Evolutionary conservation across 2,797 vertebrate species (phyloP).

Genomic region (Luscinia luscinia): DNA sequence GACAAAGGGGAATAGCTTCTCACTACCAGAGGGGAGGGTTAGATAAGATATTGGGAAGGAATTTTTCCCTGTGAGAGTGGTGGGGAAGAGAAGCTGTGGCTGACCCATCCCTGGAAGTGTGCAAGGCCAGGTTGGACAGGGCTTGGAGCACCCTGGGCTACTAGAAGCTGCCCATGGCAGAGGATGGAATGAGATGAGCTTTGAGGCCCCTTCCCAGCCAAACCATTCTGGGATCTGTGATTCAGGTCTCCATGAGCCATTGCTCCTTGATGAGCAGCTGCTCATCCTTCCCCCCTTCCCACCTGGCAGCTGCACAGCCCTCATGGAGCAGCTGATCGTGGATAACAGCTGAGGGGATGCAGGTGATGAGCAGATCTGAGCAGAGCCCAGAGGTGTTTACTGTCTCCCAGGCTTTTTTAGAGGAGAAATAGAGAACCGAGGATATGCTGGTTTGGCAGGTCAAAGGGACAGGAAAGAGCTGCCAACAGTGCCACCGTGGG

Average conservation of each 20-base stretch:
- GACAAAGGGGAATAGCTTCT: not conserved
- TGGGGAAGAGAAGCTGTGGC: not conserved
- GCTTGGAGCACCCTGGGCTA: accelerated
- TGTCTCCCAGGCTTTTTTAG: not conserved
- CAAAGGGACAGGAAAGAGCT: not conserved
- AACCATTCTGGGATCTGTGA: not conserved
- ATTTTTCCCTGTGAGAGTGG: not conserved
- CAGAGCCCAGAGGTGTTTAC: not conserved
- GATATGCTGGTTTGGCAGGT: not conserved
- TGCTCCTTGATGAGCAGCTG: not conserved
- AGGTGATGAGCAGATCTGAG: not conserved
- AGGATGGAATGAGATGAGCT: not conserved
- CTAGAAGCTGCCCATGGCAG: not conserved
- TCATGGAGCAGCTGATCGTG: accelerated
- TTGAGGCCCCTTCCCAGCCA: not conserved
- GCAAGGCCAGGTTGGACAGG: accelerated
- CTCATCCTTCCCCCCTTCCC: not conserved
- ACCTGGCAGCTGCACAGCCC: not conserved
- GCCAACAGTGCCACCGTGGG: accelerated
- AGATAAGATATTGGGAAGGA: not conserved
- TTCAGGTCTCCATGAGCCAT: not conserved
- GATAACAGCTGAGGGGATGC: not conserved
- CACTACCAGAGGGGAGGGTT: not conserved
- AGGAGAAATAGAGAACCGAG: not conserved
- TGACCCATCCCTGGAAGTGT: not conserved